phyloP scores from a whole-genome alignment of 2,113 vertebrate species.

The Rhizomys pruinosus region DNA sequence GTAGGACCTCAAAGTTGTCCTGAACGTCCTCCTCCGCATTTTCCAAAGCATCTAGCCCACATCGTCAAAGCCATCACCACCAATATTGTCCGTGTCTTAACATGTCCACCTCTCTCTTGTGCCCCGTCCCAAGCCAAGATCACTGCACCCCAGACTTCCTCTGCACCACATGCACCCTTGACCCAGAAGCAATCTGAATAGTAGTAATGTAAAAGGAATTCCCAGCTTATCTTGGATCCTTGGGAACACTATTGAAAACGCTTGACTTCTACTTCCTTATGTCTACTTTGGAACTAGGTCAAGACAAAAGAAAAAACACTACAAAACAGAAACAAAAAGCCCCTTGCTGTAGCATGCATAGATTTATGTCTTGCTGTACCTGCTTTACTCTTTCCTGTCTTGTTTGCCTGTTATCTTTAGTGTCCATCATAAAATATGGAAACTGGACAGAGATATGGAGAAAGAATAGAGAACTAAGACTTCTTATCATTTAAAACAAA shows the following conservation, averaged over 20 bases:
- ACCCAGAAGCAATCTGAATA: too few species aligned
- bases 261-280: neutral
- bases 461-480: neutral
- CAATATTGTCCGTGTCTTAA: slow-evolving; percentile 97
- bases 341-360: too few species aligned
- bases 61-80: slow-evolving; percentile 97
- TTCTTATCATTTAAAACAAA: neutral
- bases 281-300: neutral
- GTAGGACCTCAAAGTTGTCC: slow-evolving; percentile 93
- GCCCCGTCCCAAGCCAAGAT: neutral
- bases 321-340: too few species aligned
- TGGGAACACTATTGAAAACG: neutral
- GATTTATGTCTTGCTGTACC: neutral
- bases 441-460: neutral
- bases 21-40: slow-evolving; percentile 95
- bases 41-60: slow-evolving; percentile 94
- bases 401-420: neutral
- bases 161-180: too few species aligned
- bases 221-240: neutral
- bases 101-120: slow-evolving; percentile 76
- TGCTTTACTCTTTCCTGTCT: neutral
- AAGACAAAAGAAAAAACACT: neutral
- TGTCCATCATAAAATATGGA: neutral
- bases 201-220: neutral
- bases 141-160: neutral